Evolutionary conservation across 2,797 vertebrate genomes (phyloP), one percentile per base, ranked within the genome.

Genomic region (Gadopsis marmoratus): DNA sequence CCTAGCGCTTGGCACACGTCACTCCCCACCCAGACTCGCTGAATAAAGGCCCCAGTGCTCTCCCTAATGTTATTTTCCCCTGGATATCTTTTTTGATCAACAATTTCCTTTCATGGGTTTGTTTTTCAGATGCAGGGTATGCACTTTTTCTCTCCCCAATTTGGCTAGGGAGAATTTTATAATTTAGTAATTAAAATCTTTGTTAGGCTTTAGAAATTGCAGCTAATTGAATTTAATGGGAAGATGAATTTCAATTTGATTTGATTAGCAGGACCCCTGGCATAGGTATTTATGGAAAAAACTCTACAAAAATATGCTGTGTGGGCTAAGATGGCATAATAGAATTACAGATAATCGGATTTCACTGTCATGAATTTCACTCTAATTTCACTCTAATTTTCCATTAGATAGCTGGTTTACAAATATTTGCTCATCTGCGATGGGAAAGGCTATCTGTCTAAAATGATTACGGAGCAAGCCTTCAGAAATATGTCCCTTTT

Each of bases 151-250:
- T 96, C 96, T 96, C 95, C 97, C 97, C 97, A 97, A 97, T 98
- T 98, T 98, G 97, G 96, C 97, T 97, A 97, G 97, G 96, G 97
- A 99, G 98, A 99, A 97, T 99, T 98, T 98, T 97, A 98, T 98
- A 99, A 99, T 99, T 99, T 98, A 99, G 98, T 99, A 99, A 99
- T 99, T 99, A 99, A 99, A 99, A 99, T 99, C 97, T 99, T 98
- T 99, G 97, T 99, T 99, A 99, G 98, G 97, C 97, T 99, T 99
- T 99, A 97, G 98, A 98, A 99, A 99, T 99, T 98, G 97, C 96
- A 91, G 94, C 97, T 99, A 99, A 99, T 99, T 99, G 97, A 99
- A 99, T 99, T 99, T 99, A 99, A 99, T 99, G 97, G 97, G 97
- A 98, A 99, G 98, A 99, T 99, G 97, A 99, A 98, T 99, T 99